Evolutionary conservation across 2,113 vertebrate species (phyloP).

Genomic region (Butorides virescens): DNA sequence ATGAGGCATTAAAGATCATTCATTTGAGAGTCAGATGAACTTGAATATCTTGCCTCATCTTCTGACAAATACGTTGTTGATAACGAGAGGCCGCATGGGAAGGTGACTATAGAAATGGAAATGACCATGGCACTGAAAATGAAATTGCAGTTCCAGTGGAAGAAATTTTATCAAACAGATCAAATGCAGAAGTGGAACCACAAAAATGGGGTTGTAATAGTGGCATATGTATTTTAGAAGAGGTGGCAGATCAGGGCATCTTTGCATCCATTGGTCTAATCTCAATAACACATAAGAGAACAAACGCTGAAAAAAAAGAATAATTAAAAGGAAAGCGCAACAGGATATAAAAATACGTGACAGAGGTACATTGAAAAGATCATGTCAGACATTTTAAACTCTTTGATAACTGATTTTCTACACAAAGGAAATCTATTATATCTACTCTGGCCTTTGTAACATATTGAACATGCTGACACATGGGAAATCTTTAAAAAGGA

Average conservation of each 20-base stretch:
- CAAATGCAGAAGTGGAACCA: neutral
- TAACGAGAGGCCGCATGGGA: neutral
- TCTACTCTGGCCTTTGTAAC: neutral
- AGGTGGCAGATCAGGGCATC: neutral
- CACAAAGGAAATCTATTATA: neutral
- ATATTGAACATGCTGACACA: neutral
- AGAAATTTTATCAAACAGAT: neutral
- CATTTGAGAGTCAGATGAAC: neutral
- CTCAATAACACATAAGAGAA: neutral
- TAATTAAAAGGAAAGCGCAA: neutral
- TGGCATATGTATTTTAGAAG: neutral
- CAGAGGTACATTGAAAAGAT: neutral
- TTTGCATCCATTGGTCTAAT: neutral
- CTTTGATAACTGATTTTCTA: neutral
- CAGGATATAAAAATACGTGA: neutral
- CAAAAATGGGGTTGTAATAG: neutral
- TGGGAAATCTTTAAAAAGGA: neutral
- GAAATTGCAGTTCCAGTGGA: neutral
- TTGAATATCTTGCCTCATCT: neutral
- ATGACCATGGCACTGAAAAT: neutral
- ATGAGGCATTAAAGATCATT: neutral
- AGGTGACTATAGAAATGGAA: neutral
- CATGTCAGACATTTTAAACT: neutral
- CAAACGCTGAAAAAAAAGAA: neutral
- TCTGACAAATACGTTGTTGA: neutral